Evolutionary conservation across 2,888 invertebrate genomes (phyloP), one percentile per base, ranked within the genome.

Genomic region (Hirudinaria manillensis): DNA sequence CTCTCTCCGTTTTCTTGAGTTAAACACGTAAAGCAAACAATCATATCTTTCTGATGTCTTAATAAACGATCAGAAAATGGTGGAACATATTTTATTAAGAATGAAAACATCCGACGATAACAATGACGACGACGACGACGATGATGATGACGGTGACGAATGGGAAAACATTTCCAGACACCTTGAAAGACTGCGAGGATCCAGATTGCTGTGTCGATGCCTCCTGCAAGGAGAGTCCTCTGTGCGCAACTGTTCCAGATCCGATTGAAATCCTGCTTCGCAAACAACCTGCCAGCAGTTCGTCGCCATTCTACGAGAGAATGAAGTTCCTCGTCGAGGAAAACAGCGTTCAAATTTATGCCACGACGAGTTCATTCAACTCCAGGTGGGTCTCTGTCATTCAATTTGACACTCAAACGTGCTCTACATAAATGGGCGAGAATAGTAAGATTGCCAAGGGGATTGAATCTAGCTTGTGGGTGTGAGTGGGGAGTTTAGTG

Each of bases 241-340:
- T 95, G 91, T 99, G 98, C 88, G 89, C 94, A 83, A 92, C 94
- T 36, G 94, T 95, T 82, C 94, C 94, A 83, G 94, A 97, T 85
- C 98, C 99, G 0, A 93, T 94, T 27, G 96, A 97, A 86, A 96
- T 98, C 24, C 89, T 99, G 45, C 89, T 97, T 13, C 89, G 96
- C 74, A 96, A 97, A 86, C 96, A 97, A 83, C 95, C 97, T 0
- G 94, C 96, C 2, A 93, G 93, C 65, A 93, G 94, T 80, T 95
- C 96, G 36, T 95, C 96, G 2, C 94, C 95, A 51, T 99, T 99
- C 88, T 95, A 94, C 85, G 95, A 98, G 85, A 89, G 96, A 76
- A 95, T 97, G 86, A 93, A 94, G 86, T 99, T 99, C 88, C 90
- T 99, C 81, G 94, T 99, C 80, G 97, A 98, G 88, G 95, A 96